Conservation (phyloP, 2,888 invertebrate genomes). For the Caenorhabditis becei region DNA sequence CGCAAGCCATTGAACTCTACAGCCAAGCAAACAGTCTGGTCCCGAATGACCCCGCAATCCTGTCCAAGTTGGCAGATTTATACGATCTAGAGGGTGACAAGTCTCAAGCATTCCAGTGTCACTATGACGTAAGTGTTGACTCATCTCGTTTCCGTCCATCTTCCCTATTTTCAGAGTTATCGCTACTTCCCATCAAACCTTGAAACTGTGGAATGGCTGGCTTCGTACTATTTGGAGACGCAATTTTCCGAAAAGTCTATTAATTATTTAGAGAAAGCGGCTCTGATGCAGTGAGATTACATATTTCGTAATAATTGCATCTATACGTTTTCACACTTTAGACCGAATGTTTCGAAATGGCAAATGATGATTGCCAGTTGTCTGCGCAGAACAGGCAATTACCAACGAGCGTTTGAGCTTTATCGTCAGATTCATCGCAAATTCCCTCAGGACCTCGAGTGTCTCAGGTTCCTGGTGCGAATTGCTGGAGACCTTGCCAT, state of each 20-base stretch:
- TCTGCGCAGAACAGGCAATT: slow-evolving; percentile 89
- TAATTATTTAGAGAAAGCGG: slow-evolving; percentile 89
- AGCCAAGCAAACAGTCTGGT: slow-evolving; percentile 87
- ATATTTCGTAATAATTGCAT: slow-evolving; percentile 30
- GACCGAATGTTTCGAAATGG: slow-evolving; percentile 90
- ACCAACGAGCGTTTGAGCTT: slow-evolving; percentile 89
- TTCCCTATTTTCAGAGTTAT: slow-evolving; percentile 85
- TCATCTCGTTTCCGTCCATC: neutral
- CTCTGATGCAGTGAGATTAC: slow-evolving; percentile 85
- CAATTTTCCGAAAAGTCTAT: slow-evolving; percentile 92
- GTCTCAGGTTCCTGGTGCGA: slow-evolving; percentile 91
- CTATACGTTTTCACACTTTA: slow-evolving; percentile 71
- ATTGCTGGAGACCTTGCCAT: slow-evolving; percentile 92
- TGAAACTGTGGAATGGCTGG: slow-evolving; percentile 91
- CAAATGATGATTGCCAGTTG: slow-evolving; percentile 88
- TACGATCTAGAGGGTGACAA: slow-evolving; percentile 93
- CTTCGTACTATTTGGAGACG: slow-evolving; percentile 91
- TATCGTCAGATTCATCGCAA: slow-evolving; percentile 91
- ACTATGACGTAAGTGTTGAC: slow-evolving; percentile 86
- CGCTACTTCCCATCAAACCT: slow-evolving; percentile 87
- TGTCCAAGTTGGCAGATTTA: slow-evolving; percentile 92
- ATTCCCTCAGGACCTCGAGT: slow-evolving; percentile 96
- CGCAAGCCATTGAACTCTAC: slow-evolving; percentile 84
- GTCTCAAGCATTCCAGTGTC: slow-evolving; percentile 91
- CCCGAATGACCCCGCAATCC: slow-evolving; percentile 92